phyloP scores from a whole-genome alignment of 30 jellyfish, hydroid and myxozoan species.

The Morbakka virulenta region DNA sequence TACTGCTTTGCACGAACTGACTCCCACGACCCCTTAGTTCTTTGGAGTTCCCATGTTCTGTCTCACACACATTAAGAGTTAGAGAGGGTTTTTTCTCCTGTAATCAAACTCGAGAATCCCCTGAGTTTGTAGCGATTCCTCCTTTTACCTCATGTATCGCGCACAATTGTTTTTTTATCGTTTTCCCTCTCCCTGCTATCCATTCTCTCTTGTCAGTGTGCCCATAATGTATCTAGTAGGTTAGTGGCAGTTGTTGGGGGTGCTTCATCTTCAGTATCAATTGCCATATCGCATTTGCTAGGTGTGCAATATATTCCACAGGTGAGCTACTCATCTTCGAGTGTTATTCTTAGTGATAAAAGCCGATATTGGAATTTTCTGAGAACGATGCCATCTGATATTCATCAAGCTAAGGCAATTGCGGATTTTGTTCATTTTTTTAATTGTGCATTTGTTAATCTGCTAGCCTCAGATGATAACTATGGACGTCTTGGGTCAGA shows the following conservation, averaged over 20 bases:
- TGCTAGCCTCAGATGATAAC: constrained; percentile 83
- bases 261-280: constrained; percentile 56
- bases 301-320: constrained; percentile 74
- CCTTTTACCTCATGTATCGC: too few species aligned
- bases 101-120: too few species aligned
- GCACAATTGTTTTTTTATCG: too few species aligned
- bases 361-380: constrained; percentile 46
- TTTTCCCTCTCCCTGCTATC: too few species aligned
- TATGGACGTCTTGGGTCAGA: constrained; percentile 76
- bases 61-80: too few species aligned
- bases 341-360: constrained; percentile 49
- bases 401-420: constrained; percentile 71
- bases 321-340: constrained; percentile 72
- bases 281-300: constrained; percentile 63
- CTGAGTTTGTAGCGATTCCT: too few species aligned
- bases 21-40: too few species aligned
- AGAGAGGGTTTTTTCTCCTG: too few species aligned
- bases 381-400: constrained; percentile 80
- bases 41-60: too few species aligned
- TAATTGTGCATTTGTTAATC: constrained; percentile 64
- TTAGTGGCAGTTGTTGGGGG: constrained; percentile 74
- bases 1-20: too few species aligned
- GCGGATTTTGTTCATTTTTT: constrained; percentile 45
- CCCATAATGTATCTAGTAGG: too few species aligned
- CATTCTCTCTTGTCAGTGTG: too few species aligned